These are phyloP conservation scores for Lophura nycthemera DNA, from an alignment of 2,113 vertebrate species.

Conservation along the genomic window DNA sequence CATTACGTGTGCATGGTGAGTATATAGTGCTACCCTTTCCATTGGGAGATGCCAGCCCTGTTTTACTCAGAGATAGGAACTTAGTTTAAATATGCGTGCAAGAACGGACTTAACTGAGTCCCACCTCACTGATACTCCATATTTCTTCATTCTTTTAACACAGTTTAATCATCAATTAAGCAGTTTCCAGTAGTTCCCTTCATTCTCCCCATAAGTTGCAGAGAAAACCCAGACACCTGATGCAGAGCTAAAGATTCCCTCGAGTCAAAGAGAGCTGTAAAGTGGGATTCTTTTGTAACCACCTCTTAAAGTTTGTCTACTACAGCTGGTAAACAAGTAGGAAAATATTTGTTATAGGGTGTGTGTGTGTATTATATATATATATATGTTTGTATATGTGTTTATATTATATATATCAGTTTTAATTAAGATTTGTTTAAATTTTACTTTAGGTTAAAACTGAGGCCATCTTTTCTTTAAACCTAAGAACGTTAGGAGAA, in stretches of 20 bases:
- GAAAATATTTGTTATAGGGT: background rate
- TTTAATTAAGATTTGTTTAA: background rate
- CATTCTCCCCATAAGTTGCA: background rate
- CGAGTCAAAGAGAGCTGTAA: background rate
- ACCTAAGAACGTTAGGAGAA: background rate
- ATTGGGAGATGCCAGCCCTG: background rate
- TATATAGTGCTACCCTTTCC: background rate
- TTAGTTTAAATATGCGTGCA: background rate
- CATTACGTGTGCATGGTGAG: background rate
- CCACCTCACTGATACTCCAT: rapidly evolving
- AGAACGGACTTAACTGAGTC: background rate
- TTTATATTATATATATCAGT: background rate
- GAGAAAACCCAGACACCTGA: background rate
- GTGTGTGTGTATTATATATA: too few relatives aligned
- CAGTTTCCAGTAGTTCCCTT: background rate
- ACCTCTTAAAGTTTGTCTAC: background rate
- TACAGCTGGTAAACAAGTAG: background rate
- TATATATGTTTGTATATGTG: background rate
- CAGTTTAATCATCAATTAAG: background rate
- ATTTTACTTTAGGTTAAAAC: background rate
- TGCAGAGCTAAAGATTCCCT: background rate
- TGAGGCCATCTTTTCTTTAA: background rate
- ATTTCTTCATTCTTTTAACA: background rate
- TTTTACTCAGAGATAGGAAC: background rate
- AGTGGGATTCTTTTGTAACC: background rate